A percentile compares a stretch with the other conserved stretches of the same genome.
These are phyloP conservation scores for Mystacides longicornis DNA, from an alignment of 2,888 invertebrate species.

Conservation along the genomic window DNA sequence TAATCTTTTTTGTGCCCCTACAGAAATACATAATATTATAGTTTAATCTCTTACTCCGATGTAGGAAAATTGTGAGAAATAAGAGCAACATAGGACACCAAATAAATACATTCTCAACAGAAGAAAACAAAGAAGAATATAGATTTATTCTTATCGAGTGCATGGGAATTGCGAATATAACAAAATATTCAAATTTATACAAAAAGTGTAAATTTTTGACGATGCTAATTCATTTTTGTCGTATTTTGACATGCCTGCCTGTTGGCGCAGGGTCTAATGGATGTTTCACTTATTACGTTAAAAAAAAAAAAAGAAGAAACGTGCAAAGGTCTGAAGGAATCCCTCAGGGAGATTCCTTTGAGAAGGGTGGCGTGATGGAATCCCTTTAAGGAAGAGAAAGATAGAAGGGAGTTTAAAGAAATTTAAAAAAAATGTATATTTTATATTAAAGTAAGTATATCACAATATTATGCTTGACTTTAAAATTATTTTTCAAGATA, in stretches of 20 bases:
- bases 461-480: no score
- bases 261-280: constrained; percentile 13
- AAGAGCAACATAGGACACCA: neutral
- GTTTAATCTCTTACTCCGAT: no score
- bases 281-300: constrained; percentile 22
- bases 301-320: constrained; percentile 9
- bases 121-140: neutral
- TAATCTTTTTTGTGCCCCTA: no score
- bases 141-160: neutral
- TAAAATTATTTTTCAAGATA: no score
- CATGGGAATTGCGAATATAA: neutral
- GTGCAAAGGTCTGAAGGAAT: neutral
- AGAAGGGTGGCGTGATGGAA: neutral
- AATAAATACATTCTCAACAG: neutral
- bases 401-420: neutral
- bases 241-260: constrained; percentile 14
- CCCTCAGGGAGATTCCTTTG: neutral
- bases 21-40: no score
- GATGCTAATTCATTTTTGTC: neutral
- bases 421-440: neutral
- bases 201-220: no score
- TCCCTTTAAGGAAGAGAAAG: neutral
- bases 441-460: neutral
- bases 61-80: no score
- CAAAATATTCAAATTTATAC: no score